Percentiles rank a stretch among this genome's conserved stretches.
Evolutionary conservation across 2,113 vertebrate species (phyloP).

Genomic region (Tylochromis polylepis): DNA sequence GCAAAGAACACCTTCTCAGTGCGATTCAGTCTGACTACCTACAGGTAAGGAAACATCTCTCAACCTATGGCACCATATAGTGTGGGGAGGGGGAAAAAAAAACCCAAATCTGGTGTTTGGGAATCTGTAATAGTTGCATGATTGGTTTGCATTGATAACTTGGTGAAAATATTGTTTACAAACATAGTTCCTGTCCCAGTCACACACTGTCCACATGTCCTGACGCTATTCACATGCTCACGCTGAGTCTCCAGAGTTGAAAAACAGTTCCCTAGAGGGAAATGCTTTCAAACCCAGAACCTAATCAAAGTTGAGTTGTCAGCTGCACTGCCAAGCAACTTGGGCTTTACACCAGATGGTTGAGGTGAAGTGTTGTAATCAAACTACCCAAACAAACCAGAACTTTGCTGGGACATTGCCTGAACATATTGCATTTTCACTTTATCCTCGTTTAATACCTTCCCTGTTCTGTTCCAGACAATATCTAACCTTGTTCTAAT

Average conservation of each 20-base stretch:
- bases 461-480: not conserved
- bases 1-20: conserved; percentile 92
- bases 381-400: conserved; percentile 25
- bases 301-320: conserved; percentile 43
- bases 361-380: conserved; percentile 43
- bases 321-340: conserved; percentile 20
- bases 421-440: conserved; percentile 22
- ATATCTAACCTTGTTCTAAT: conserved; percentile 43
- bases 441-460: conserved; percentile 20
- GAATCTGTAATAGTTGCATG: not conserved
- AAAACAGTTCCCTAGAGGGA: not conserved
- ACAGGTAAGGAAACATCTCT: conserved; percentile 76
- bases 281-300: conserved; percentile 24
- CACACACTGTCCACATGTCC: not conserved
- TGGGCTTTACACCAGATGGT: conserved; percentile 32
- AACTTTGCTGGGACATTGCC: not conserved
- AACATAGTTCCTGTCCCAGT: not conserved
- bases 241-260: not conserved
- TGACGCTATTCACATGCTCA: not conserved
- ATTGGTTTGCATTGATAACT: not conserved
- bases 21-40: conserved; percentile 98
- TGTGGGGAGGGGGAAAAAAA: fast-evolving
- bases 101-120: not conserved
- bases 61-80: not conserved
- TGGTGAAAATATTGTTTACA: not conserved